Evolutionary conservation across 1,140 invertebrate species (phyloP).

Genomic region (Chionoecetes opilio): DNA sequence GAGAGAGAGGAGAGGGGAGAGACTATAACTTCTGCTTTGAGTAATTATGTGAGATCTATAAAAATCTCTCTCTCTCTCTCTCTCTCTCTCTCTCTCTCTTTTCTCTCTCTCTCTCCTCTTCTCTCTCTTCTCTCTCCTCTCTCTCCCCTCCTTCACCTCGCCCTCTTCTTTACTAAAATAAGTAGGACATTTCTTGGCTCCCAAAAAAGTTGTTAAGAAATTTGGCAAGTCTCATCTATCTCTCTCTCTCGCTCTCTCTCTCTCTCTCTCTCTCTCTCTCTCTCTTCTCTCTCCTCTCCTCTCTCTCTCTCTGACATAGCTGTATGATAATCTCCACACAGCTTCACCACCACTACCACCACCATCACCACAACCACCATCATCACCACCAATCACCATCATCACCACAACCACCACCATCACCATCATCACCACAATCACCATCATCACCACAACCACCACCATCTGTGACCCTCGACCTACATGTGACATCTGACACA

Average conservation of each 20-base stretch:
- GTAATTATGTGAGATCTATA: too few relatives aligned
- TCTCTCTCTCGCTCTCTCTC: conserved; percentile 56
- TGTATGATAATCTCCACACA: not conserved
- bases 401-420: not conserved
- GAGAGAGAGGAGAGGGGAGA: not conserved
- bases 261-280: conserved; percentile 53
- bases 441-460: not conserved
- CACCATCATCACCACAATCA: not conserved
- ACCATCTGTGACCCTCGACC: not conserved
- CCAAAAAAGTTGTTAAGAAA: conserved; percentile 35
- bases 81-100: not conserved
- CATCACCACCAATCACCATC: not conserved
- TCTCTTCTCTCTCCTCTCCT: conserved; percentile 54
- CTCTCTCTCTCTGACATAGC: conserved; percentile 39
- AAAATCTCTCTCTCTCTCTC: not conserved
- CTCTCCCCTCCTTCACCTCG: not conserved
- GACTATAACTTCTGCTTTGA: not conserved
- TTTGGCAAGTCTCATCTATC: not conserved
- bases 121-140: not conserved
- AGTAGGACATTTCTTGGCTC: conserved; percentile 3
- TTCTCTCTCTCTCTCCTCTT: not conserved
- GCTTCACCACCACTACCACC: not conserved
- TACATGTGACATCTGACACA: conserved; percentile 15
- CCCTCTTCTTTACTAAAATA: not conserved
- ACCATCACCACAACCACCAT: not conserved